These are phyloP conservation scores for Aporophyla nigra DNA, from an alignment of 2,888 invertebrate species.

Conservation along the genomic window DNA sequence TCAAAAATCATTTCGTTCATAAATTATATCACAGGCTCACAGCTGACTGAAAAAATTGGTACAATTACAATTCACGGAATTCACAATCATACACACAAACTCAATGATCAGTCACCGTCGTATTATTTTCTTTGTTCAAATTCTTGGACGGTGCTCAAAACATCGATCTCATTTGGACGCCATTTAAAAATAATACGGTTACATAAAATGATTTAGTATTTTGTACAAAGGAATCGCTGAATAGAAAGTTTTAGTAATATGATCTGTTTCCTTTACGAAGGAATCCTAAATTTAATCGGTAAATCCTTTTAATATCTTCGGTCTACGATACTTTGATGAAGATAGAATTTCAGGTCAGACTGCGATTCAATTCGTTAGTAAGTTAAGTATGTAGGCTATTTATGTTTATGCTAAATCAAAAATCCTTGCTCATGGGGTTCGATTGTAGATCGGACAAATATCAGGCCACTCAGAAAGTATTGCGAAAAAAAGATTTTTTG, in stretches of 20 bases:
- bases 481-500: too few relatives aligned
- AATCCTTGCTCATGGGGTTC: too few relatives aligned
- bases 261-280: slow-evolving; percentile 29
- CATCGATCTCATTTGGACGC: slow-evolving; percentile 62
- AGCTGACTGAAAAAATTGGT: neutral
- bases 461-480: too few relatives aligned
- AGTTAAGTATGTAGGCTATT: too few relatives aligned
- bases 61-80: slow-evolving; percentile 8
- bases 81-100: slow-evolving; percentile 15
- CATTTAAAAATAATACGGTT: slow-evolving; percentile 65
- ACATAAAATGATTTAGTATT: slow-evolving; percentile 39
- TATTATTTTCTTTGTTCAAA: slow-evolving; percentile 73
- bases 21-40: slow-evolving; percentile 3
- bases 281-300: slow-evolving; percentile 1
- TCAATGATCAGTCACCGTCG: slow-evolving; percentile 34
- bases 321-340: neutral
- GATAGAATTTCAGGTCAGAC: neutral
- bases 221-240: slow-evolving; percentile 25
- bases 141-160: slow-evolving; percentile 77
- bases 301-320: slow-evolving; percentile 5
- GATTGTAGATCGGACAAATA: too few relatives aligned
- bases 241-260: slow-evolving; percentile 23
- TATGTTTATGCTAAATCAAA: too few relatives aligned
- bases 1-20: neutral
- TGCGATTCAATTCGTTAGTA: neutral